Percentiles rank a stretch among this genome's conserved stretches.
phyloP scores from a whole-genome alignment of 2,113 vertebrate species.

The Lophura nycthemera region DNA sequence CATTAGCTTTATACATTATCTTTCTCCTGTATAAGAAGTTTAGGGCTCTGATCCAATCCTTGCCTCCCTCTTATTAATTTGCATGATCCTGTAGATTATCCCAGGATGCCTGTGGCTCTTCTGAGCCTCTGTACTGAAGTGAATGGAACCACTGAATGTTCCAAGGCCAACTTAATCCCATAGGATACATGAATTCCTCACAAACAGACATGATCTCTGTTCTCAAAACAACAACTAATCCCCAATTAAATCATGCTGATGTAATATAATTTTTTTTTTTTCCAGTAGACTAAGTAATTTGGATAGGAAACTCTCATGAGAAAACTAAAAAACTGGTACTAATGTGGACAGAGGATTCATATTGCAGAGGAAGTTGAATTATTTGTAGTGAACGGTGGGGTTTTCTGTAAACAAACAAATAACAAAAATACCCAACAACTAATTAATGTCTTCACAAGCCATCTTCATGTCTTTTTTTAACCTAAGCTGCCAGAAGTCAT shows the following conservation, averaged over 20 bases:
- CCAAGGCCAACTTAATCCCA: background rate
- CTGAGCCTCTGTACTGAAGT: background rate
- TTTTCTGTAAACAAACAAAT: background rate
- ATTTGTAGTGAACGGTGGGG: rapidly evolving
- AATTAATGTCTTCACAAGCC: background rate
- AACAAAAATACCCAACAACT: background rate
- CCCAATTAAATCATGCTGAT: background rate
- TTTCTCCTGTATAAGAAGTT: background rate
- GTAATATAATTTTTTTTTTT: background rate
- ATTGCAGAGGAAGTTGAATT: background rate
- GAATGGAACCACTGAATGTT: background rate
- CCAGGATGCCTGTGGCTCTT: background rate
- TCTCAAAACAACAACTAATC: background rate
- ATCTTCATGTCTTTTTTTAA: background rate
- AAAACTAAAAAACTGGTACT: background rate
- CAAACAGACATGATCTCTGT: background rate
- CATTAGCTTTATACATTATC: background rate
- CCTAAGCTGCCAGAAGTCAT: background rate
- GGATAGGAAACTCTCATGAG: background rate
- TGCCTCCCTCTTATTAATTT: background rate
- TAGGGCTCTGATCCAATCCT: background rate
- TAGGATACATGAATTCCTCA: background rate
- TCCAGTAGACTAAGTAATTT: background rate
- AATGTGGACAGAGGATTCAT: background rate
- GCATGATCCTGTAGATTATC: background rate